Percentiles rank a stretch among this genome's conserved stretches.
Conservation (phyloP, 2,797 vertebrate species). For the Leptodactylus fallax region DNA sequence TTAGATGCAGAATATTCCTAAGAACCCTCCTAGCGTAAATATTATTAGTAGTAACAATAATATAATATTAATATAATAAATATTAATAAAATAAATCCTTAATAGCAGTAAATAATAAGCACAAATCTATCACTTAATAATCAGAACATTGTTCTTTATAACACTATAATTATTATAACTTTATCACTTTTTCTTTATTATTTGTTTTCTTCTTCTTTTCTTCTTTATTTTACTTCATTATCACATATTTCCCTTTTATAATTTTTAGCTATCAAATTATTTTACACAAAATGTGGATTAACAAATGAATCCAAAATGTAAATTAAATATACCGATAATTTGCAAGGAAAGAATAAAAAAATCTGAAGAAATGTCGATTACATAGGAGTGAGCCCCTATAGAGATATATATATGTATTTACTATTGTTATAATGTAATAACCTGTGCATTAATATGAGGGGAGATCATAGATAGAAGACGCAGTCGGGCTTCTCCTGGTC, state of each 20-base stretch:
- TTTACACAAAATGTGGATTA: not conserved
- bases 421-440: no score
- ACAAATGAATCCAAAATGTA: not conserved
- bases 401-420: no score
- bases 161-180: not conserved
- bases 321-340: not conserved
- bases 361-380: no score
- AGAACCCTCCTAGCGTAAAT: not conserved
- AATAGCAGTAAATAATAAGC: not conserved
- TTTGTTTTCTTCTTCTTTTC: not conserved
- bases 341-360: not conserved
- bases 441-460: no score
- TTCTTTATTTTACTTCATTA: no score
- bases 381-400: no score
- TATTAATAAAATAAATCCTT: no score
- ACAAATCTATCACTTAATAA: not conserved
- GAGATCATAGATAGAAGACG: no score
- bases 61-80: no score
- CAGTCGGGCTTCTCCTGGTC: no score
- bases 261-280: not conserved
- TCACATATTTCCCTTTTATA: not conserved
- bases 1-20: no score
- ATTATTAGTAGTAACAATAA: not conserved
- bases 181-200: no score
- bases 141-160: not conserved